Base-by-base conservation (phyloP, 2,888 invertebrate species). In the Gandaritis pyraliata region DNA sequence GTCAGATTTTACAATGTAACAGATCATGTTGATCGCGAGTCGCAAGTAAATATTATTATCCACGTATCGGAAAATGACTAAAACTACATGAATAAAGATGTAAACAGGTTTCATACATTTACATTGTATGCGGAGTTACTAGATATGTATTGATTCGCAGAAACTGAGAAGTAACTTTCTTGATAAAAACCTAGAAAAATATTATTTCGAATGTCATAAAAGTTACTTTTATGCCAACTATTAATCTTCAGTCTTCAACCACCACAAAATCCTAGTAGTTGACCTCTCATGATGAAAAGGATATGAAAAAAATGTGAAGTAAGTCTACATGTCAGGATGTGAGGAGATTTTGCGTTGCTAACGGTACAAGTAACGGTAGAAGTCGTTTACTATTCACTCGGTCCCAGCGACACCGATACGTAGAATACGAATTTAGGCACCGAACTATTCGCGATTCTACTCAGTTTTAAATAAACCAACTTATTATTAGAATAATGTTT, bases 321-420 rank as follows among this genome's bases (percentile, higher is more conserved):
- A 33, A 33, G 29, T 23, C 12, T 13, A 45, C 7, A 51, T 54
- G 33, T 53, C 39, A 53, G 55, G 55, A 56, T 59, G 58, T 58
- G 58, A 57, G 69, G 62, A 65, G 72, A 82, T 81, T 82, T 80
- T 74, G 78, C 80, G 77, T 74, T 80, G 82, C 74, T 89, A 90
- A 90, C 90, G 89, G 89, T 84, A 59, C 66, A 60, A n/a, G 61
- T 90, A 90, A 90, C 90, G 89, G 90, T 88, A 79, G 76, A 71
- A 39, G 77, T 77, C 81, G 83, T 85, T 90, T 88, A 75, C 81
- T 87, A 90, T 90, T 89, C 90, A 85, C 75, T 71, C 71, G 78
- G 78, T 78, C 73, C 71, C 72, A 71, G 75, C 81, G 80, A 81
- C 85, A 82, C 81, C 80, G 75, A 82, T 83, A 83, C 81, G 66